Evolutionary conservation across 2,797 vertebrate species (phyloP), one percentile per base, ranked within the genome.

Genomic region (Chaetodon trifasciatus): DNA sequence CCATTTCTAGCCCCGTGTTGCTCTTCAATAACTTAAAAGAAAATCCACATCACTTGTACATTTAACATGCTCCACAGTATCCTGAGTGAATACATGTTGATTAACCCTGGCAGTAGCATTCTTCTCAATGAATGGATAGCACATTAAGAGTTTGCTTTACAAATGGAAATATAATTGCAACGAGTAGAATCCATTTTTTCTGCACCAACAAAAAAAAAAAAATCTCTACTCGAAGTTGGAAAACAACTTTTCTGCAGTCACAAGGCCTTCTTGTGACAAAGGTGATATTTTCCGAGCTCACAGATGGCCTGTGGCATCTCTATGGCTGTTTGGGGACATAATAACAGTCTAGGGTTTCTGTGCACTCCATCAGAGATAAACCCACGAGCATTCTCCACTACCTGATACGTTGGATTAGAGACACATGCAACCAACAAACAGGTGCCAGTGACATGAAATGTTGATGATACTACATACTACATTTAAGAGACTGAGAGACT

Each of bases 321-420:
- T 79, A 81, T 90, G 82, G 82, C 84, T 90, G 90, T 84, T 89
- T 73, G 85, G 88, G 86, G 82, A 90, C 83, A 89, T 83, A 88
- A 88, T 91, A 89, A 89, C 66, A 89, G 88, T 90, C 71, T 90
- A 89, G 73, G 56, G 85, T 94, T 91, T 94, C 87, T 84, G 78
- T 84, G 76, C 70, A 57, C 79, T 85, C 83, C 80, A 86, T 85
- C 40, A 21, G 71, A 84, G 78, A 88, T 90, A 84, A 92, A 86
- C 85, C 83, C 76, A 78, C 70, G 70, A 85, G 84, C 87, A 89
- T 92, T 78, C 85, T 74, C 53, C 74, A 84, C 76, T 88, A 91
- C 86, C 89, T 92, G 87, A 93, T 92, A 86, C 64, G 76, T 23
- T 52, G 82, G 79, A 89, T 90, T 84, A 90, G 76, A 84, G 40